These are phyloP conservation scores for Toxostoma redivivum DNA, from an alignment of 2,113 vertebrate species.

Conservation along the genomic window DNA sequence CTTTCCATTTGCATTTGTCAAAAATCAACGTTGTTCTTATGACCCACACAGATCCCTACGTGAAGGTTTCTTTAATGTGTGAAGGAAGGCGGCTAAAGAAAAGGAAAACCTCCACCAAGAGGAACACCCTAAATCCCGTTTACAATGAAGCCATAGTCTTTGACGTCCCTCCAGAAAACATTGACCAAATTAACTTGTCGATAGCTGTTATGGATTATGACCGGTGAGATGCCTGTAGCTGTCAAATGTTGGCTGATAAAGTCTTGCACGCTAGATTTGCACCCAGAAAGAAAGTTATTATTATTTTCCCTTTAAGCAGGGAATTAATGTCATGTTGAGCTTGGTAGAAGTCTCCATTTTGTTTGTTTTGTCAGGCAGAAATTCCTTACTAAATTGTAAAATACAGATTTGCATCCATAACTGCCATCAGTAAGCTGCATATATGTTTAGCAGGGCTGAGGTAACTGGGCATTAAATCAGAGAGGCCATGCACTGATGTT, in stretches of 20 bases:
- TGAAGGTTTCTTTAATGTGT: conserved; percentile 98
- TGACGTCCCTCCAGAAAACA: conserved; percentile 95
- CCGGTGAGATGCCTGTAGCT: conserved; percentile 83
- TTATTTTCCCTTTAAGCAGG: background rate
- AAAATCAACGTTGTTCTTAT: background rate
- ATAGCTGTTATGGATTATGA: conserved; percentile 99
- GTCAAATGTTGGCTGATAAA: conserved; percentile 50
- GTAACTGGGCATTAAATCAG: background rate
- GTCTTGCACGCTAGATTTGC: background rate
- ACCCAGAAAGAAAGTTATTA: background rate
- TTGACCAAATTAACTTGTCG: conserved; percentile 95
- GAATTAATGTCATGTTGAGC: background rate
- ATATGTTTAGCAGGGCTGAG: background rate
- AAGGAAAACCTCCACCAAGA: conserved; percentile 97
- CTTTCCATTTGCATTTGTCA: background rate
- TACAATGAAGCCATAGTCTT: conserved; percentile 99
- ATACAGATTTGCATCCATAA: background rate
- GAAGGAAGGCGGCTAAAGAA: conserved; percentile 96
- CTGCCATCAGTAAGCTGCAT: background rate
- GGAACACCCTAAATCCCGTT: conserved; percentile 96
- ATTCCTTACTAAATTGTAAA: background rate
- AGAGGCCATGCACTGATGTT: background rate
- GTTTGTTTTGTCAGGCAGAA: background rate
- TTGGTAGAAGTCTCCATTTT: background rate
- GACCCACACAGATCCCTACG: conserved; percentile 88